phyloP scores from a whole-genome alignment of 2,888 invertebrate genomes.

The Pristionchus exspectatus region DNA sequence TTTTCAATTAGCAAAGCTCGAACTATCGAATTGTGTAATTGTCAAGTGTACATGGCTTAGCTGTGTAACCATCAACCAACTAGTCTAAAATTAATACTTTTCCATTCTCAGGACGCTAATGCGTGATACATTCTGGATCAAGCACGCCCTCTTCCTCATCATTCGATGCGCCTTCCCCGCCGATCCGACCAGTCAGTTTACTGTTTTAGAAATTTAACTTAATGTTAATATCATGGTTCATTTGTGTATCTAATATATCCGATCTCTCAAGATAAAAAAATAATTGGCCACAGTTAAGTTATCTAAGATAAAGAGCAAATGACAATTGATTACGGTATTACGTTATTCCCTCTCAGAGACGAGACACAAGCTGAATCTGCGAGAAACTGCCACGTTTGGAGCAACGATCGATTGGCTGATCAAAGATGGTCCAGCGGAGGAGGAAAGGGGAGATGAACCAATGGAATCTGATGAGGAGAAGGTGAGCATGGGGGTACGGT shows the following conservation, averaged over 20 bases:
- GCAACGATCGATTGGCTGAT: conserved; percentile 12
- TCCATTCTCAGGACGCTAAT: conserved; percentile 63
- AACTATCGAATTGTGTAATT: too few species aligned
- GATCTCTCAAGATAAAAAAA: too few species aligned
- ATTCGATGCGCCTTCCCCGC: conserved; percentile 56
- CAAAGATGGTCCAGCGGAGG: neutral
- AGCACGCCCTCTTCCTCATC: conserved; percentile 66
- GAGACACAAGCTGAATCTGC: neutral
- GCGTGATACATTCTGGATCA: conserved; percentile 87
- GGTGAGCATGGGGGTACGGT: conserved; percentile 15
- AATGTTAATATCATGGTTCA: neutral
- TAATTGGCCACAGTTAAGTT: too few species aligned
- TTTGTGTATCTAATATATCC: too few species aligned
- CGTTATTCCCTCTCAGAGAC: neutral
- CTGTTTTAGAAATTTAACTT: neutral
- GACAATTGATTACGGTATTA: too few species aligned
- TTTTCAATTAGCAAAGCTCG: neutral
- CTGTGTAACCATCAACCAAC: neutral
- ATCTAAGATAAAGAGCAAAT: too few species aligned
- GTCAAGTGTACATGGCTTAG: too few species aligned
- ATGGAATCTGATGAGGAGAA: conserved; percentile 42
- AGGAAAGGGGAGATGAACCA: conserved; percentile 19
- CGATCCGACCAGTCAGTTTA: neutral
- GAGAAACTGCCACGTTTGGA: conserved; percentile 31
- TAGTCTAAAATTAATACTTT: neutral